These are phyloP conservation scores for Psittacus erithacus DNA, from an alignment of 2,113 vertebrate species.

Conservation along the genomic window DNA sequence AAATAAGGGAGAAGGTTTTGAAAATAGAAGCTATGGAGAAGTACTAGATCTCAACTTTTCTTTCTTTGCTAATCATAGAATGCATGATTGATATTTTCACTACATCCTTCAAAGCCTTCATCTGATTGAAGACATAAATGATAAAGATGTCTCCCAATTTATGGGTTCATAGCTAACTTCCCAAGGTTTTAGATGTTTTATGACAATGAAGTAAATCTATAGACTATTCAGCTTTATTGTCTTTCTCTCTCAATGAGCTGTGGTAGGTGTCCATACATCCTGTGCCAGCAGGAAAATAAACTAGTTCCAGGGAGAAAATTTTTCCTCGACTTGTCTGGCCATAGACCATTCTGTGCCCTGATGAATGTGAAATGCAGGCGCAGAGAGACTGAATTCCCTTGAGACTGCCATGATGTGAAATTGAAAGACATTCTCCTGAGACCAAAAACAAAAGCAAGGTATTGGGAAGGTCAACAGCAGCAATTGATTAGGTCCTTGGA, in stretches of 20 bases:
- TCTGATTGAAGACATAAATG: background rate
- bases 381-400: background rate
- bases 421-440: background rate
- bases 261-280: background rate
- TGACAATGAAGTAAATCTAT: background rate
- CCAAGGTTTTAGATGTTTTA: background rate
- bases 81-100: background rate
- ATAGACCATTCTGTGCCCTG: background rate
- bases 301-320: background rate
- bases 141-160: background rate
- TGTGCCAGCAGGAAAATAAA: background rate
- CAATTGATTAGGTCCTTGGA: background rate
- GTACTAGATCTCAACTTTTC: background rate
- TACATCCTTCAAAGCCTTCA: background rate
- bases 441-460: background rate
- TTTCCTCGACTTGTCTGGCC: background rate
- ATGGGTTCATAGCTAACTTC: background rate
- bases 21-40: background rate
- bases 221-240: background rate
- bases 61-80: background rate
- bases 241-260: background rate
- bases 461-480: background rate
- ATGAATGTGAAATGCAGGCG: background rate
- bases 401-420: background rate
- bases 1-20: background rate